These are phyloP conservation scores for Tetramorium parvispinum DNA, from an alignment of 1,140 invertebrate genomes.

Conservation along the genomic window DNA sequence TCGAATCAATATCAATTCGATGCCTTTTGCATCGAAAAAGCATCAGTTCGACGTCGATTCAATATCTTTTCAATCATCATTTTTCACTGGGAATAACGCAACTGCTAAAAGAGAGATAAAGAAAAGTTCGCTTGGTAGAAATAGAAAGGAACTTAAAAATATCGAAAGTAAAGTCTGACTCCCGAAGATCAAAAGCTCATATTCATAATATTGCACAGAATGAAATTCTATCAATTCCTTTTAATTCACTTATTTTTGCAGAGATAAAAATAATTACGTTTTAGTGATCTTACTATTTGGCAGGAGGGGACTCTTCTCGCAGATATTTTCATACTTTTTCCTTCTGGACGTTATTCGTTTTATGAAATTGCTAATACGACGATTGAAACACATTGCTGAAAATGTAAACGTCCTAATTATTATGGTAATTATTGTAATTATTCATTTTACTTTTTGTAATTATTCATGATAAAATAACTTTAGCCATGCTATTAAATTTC, in stretches of 20 bases:
- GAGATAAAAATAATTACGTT: conserved; percentile 27
- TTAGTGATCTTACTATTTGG: conserved; percentile 70
- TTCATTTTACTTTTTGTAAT: not conserved
- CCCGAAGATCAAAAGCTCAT: conserved; percentile 1
- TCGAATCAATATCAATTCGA: no score
- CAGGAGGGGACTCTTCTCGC: conserved; percentile 79
- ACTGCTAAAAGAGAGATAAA: not conserved
- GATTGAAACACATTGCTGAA: conserved; percentile 84
- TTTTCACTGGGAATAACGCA: no score
- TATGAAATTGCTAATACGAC: conserved; percentile 77
- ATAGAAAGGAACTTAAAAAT: not conserved
- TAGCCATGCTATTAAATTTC: not conserved
- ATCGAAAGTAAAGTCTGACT: not conserved
- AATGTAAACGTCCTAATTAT: conserved; percentile 35
- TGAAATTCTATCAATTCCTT: conserved; percentile 51
- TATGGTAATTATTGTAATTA: not conserved
- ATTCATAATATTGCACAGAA: conserved; percentile 18
- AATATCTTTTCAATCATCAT: no score
- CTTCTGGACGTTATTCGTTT: conserved; percentile 70
- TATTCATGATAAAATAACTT: not conserved
- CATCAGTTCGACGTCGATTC: no score
- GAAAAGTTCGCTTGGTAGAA: not conserved
- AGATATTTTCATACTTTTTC: conserved; percentile 79
- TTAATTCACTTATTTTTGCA: conserved; percentile 55
- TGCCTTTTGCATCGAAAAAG: no score